phyloP scores from a whole-genome alignment of 2,113 vertebrate genomes.

The Madoqua kirkii region DNA sequence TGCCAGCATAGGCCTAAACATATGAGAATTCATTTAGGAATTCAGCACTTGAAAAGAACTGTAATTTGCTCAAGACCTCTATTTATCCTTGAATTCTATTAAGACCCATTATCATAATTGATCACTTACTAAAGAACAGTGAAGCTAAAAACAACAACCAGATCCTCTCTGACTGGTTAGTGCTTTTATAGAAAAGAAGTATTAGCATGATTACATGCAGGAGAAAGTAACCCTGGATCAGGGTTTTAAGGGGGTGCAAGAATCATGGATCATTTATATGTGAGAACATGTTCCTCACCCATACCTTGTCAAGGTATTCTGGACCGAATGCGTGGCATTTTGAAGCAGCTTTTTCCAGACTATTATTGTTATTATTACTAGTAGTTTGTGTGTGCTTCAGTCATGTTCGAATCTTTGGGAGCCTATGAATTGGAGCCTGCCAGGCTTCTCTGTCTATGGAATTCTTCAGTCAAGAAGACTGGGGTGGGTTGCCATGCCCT shows the following conservation, averaged over 20 bases:
- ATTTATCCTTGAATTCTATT: conserved; percentile 34
- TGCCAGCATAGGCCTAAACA: not conserved
- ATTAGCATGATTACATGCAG: not conserved
- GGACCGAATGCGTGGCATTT: not conserved
- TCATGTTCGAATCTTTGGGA: not conserved
- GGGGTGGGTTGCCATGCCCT: not conserved
- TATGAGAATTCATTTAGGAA: conserved; percentile 27
- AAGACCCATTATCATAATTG: conserved; percentile 24
- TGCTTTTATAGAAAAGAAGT: not conserved
- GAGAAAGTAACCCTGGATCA: not conserved
- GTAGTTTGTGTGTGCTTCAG: not conserved
- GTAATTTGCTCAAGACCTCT: conserved; percentile 15
- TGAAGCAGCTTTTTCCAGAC: not conserved
- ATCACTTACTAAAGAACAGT: not conserved
- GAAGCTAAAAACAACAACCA: not conserved
- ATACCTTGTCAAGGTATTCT: not conserved
- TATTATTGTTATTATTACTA: not conserved
- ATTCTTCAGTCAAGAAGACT: not conserved
- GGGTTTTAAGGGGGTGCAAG: not conserved
- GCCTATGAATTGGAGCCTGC: not conserved
- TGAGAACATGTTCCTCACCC: not conserved
- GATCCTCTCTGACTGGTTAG: not conserved
- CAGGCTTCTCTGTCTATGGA: not conserved
- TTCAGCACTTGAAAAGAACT: not conserved
- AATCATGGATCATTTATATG: not conserved